phyloP scores from a whole-genome alignment of 2,888 invertebrate genomes.

The Andricus quercusramuli region DNA sequence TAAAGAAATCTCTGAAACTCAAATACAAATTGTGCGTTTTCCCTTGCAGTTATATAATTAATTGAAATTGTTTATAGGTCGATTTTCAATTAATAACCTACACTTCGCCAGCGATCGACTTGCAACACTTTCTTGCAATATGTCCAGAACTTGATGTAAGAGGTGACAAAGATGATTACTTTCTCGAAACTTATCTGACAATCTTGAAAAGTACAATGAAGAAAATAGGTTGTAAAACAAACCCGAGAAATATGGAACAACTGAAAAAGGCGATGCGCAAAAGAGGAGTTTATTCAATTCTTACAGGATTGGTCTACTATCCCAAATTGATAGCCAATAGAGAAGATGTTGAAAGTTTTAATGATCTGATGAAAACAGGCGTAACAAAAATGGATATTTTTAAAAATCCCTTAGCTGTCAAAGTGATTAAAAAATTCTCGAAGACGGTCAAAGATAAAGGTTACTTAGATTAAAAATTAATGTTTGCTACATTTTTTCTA shows the following conservation, averaged over 20 bases:
- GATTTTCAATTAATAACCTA: constrained; percentile 65
- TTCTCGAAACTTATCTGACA: constrained; percentile 58
- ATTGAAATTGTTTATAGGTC: constrained; percentile 52
- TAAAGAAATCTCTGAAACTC: too few relatives aligned
- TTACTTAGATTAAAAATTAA: constrained; percentile 57
- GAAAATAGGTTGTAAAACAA: constrained; percentile 55
- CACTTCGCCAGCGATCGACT: constrained; percentile 64
- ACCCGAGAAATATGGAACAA: constrained; percentile 58
- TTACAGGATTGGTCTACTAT: constrained; percentile 57
- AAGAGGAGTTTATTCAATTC: constrained; percentile 55
- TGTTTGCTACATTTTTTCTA: too few relatives aligned
- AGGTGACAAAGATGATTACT: constrained; percentile 58
- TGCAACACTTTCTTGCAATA: constrained; percentile 61
- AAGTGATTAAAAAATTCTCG: constrained; percentile 56
- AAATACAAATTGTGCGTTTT: too few relatives aligned
- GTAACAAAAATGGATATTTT: constrained; percentile 60
- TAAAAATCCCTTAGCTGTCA: constrained; percentile 56
- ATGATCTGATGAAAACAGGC: constrained; percentile 47
- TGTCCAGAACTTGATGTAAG: constrained; percentile 59
- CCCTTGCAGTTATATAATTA: too few relatives aligned
- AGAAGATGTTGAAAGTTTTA: constrained; percentile 59
- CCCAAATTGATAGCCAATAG: constrained; percentile 60
- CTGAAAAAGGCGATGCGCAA: constrained; percentile 59
- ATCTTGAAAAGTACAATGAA: constrained; percentile 56
- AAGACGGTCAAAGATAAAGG: constrained; percentile 57